phyloP scores from a whole-genome alignment of 1,140 invertebrate genomes.

The Brachionus plicatilis region DNA sequence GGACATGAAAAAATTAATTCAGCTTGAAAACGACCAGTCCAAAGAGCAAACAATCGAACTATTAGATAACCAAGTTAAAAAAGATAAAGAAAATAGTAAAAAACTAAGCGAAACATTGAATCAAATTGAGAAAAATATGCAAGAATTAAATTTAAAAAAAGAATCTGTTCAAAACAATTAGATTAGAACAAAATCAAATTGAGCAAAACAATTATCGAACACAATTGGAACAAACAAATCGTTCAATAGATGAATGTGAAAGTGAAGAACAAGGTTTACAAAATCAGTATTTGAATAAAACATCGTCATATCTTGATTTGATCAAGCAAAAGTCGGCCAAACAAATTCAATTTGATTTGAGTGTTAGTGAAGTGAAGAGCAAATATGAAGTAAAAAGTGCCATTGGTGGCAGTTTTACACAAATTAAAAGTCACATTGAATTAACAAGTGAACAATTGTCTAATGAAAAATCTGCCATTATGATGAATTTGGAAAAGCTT shows the following conservation, averaged over 20 bases:
- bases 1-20: neutral
- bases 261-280: neutral
- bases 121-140: neutral
- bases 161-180: neutral
- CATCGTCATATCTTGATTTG: neutral
- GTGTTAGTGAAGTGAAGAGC: neutral
- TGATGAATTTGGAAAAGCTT: neutral
- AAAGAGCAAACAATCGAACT: neutral
- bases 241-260: neutral
- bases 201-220: neutral
- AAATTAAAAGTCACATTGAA: neutral
- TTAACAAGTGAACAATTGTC: neutral
- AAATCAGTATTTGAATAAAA: neutral
- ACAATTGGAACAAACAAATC: neutral
- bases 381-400: neutral
- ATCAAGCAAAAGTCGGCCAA: neutral
- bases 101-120: neutral
- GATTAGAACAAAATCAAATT: neutral
- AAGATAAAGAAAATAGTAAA: neutral
- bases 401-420: neutral
- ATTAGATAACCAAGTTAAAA: neutral
- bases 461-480: neutral
- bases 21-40: neutral
- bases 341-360: conserved; percentile 11
- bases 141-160: neutral